A percentile compares a stretch with the other conserved stretches of the same genome.
These are phyloP conservation scores for Ameiurus melas DNA, from an alignment of 2,113 vertebrate genomes.

Conservation along the genomic window DNA sequence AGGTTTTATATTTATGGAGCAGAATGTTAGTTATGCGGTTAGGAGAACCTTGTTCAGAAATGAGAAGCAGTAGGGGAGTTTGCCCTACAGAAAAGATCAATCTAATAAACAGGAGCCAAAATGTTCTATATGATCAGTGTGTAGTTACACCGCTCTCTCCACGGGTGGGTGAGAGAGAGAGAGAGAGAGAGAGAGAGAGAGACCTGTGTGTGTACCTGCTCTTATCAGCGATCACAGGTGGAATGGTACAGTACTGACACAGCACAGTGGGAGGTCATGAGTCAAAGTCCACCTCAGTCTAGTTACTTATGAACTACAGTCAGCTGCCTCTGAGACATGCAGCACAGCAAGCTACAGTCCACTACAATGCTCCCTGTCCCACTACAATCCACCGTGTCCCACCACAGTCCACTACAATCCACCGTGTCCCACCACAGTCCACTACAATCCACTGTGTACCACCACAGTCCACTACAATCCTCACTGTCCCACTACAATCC, in stretches of 20 bases:
- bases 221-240: not conserved
- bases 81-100: not conserved
- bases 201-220: not conserved
- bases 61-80: not conserved
- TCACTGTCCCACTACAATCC: too few species aligned
- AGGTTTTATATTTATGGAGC: too few species aligned
- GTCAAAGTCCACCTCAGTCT: conserved; percentile 26
- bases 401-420: too few species aligned
- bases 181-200: too few species aligned
- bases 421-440: too few species aligned
- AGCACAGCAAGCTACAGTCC: not conserved
- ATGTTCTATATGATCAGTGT: not conserved
- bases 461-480: too few species aligned
- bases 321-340: not conserved
- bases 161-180: not conserved
- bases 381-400: too few species aligned
- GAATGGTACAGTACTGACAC: conserved; percentile 2
- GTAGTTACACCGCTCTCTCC: not conserved
- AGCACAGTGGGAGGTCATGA: conserved; percentile 9
- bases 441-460: too few species aligned
- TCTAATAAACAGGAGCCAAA: not conserved
- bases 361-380: too few species aligned
- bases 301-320: conserved; percentile 34
- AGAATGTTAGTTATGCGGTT: too few species aligned
- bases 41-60: too few species aligned